These are phyloP conservation scores for Calliopsis andreniformis DNA, from an alignment of 1,140 invertebrate species.

Conservation along the genomic window DNA sequence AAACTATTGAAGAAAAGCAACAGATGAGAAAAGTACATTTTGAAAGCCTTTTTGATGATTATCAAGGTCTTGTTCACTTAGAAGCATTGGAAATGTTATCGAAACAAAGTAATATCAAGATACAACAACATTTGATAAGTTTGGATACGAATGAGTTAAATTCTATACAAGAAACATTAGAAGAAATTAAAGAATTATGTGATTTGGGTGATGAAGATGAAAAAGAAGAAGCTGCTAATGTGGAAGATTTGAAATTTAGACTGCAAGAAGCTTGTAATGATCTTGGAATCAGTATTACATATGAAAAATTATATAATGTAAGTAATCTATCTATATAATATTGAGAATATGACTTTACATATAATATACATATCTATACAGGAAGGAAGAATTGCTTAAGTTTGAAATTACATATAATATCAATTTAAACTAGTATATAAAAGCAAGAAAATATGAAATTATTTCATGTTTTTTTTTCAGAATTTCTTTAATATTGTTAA, in stretches of 20 bases:
- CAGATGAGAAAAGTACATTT: slow-evolving; percentile 87
- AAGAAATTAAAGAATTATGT: slow-evolving; percentile 90
- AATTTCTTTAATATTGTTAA: no score
- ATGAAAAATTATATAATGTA: slow-evolving; percentile 82
- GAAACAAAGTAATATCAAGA: slow-evolving; percentile 89
- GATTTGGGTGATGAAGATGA: slow-evolving; percentile 87
- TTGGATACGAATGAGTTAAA: slow-evolving; percentile 82
- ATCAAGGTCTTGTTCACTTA: slow-evolving; percentile 92
- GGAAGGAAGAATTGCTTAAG: no score
- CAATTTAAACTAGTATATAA: no score
- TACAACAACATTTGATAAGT: slow-evolving; percentile 84
- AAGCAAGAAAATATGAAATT: no score
- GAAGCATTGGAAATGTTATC: slow-evolving; percentile 95
- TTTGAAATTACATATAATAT: no score
- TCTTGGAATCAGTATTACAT: slow-evolving; percentile 82
- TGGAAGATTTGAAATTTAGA: slow-evolving; percentile 82
- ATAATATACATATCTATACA: background rate
- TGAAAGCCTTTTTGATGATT: slow-evolving; percentile 93
- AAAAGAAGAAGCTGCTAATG: slow-evolving; percentile 81
- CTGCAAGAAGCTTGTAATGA: slow-evolving; percentile 83
- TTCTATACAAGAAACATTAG: slow-evolving; percentile 89
- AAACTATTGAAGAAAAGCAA: slow-evolving; percentile 83
- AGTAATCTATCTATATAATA: no score
- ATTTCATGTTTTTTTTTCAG: no score
- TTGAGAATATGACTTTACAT: no score